These are phyloP conservation scores for Lydus trimaculatus DNA, from an alignment of 2,888 invertebrate genomes.

Conservation along the genomic window DNA sequence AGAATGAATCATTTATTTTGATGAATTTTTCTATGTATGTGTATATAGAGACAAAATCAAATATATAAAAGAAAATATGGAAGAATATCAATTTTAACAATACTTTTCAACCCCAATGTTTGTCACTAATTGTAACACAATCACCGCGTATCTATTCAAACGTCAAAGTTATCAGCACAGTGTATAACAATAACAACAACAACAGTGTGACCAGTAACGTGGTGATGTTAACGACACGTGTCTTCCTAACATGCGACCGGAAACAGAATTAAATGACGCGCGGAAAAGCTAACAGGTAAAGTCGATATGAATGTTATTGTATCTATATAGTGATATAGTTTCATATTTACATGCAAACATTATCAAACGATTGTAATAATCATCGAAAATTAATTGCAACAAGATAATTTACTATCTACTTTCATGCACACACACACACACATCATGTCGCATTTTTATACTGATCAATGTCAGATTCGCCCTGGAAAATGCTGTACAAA, in stretches of 20 bases:
- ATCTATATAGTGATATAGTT: neutral
- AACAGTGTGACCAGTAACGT: neutral
- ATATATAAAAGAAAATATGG: neutral
- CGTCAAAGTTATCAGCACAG: constrained; percentile 1
- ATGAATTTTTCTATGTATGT: too few species aligned
- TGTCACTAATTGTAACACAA: constrained; percentile 7
- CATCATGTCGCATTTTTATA: neutral
- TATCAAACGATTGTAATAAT: neutral
- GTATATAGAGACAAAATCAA: neutral
- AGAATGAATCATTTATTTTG: neutral
- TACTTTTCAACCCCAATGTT: constrained; percentile 5
- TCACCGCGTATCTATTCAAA: constrained; percentile 4
- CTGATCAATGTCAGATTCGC: neutral
- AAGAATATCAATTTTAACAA: neutral
- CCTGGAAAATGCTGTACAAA: neutral
- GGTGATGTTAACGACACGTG: constrained; percentile 29
- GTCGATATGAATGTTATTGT: neutral
- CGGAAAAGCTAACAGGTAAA: constrained; percentile 44
- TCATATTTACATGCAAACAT: constrained; percentile 14
- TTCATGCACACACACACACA: neutral
- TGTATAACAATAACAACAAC: neutral
- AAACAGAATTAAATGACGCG: constrained; percentile 42
- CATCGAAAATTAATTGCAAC: neutral
- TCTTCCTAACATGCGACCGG: constrained; percentile 39
- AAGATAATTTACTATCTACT: neutral